These are phyloP conservation scores for Odontamblyopus lacepedii DNA, from an alignment of 2,797 vertebrate genomes.

Conservation along the genomic window DNA sequence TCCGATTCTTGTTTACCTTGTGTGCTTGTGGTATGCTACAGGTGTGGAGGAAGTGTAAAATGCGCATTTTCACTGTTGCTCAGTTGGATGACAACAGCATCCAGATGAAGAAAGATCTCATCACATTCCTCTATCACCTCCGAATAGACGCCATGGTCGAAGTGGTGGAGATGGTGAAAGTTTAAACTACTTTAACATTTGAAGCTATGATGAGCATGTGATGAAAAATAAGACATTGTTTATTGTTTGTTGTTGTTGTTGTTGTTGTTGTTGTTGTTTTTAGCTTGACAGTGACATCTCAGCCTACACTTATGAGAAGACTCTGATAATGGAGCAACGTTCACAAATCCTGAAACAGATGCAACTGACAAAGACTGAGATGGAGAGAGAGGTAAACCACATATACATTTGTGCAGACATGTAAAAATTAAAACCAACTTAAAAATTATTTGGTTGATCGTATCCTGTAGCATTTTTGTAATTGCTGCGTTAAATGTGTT, in stretches of 20 bases:
- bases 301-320: conserved; percentile 98
- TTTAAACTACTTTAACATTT: conserved; percentile 19
- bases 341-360: conserved; percentile 98
- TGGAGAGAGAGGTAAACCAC: conserved; percentile 89
- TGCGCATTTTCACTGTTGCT: conserved; percentile 98
- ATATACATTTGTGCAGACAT: background rate
- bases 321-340: conserved; percentile 93
- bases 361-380: conserved; percentile 97
- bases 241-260: background rate
- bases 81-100: conserved; percentile 99
- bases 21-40: conserved; percentile 47
- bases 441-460: too few relatives aligned
- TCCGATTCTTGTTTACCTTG: background rate
- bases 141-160: conserved; percentile 93
- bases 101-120: conserved; percentile 99
- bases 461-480: too few relatives aligned
- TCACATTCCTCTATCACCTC: conserved; percentile 95
- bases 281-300: conserved; percentile 95
- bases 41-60: conserved; percentile 99
- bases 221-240: background rate
- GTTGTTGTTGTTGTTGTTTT: background rate
- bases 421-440: background rate
- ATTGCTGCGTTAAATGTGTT: too few relatives aligned
- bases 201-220: background rate
- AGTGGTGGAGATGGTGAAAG: conserved; percentile 97